A percentile compares a stretch with the other conserved stretches of the same genome.
Evolutionary conservation across 2,113 vertebrate genomes (phyloP).

Genomic region (Gila orcuttii): DNA sequence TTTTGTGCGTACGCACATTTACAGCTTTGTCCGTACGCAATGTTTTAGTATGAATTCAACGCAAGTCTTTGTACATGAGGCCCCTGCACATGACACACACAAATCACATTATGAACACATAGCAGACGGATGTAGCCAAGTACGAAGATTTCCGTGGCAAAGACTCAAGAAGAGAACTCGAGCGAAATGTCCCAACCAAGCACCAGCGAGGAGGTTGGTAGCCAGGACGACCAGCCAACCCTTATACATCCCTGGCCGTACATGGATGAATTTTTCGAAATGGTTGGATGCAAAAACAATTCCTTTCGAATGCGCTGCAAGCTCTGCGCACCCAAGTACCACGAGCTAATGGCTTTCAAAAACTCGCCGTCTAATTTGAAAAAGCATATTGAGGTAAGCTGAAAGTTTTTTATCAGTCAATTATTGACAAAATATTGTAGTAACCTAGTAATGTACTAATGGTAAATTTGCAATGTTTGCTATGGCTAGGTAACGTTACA

Average conservation of each 20-base stretch:
- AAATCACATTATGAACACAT: too few species aligned
- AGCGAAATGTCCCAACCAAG: neutral
- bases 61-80: too few species aligned
- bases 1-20: too few species aligned
- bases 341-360: constrained; percentile 31
- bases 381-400: neutral
- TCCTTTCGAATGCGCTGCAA: constrained; percentile 2
- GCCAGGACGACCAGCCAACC: neutral
- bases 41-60: too few species aligned
- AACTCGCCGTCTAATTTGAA: constrained; percentile 14
- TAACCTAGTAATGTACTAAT: too few species aligned
- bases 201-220: neutral
- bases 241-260: neutral
- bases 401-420: neutral
- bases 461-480: too few species aligned
- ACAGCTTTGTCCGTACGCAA: too few species aligned
- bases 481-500: too few species aligned
- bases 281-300: constrained; percentile 11
- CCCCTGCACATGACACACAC: too few species aligned
- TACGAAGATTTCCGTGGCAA: neutral
- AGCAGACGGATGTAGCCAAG: neutral
- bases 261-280: neutral
- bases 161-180: neutral
- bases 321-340: constrained; percentile 32
- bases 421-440: neutral